Evolutionary conservation across 2,113 vertebrate genomes (phyloP), one percentile per base, ranked within the genome.

Genomic region (Melospiza georgiana): DNA sequence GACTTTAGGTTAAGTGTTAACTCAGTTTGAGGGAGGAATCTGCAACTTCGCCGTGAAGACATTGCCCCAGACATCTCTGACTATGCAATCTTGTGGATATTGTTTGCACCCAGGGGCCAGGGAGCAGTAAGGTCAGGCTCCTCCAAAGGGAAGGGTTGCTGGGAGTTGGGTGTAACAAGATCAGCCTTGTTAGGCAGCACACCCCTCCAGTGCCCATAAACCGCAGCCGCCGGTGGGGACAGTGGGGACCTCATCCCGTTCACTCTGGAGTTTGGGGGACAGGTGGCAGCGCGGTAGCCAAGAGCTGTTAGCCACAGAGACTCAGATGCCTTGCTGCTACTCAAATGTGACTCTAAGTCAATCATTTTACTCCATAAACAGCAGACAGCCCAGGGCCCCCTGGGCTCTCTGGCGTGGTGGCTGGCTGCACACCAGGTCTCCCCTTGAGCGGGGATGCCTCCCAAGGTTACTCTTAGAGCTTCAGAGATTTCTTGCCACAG

Each of bases 11-110:
- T 55, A 80, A 86, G 9, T 0, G 0, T 51, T 73, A 62, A 2
- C 12, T 74, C 24, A 28, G 15, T 6, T 16, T 80, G 12, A 30
- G 39, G 91, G 55, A 77, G 10, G 15, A 84, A 69, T n/a, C 28
- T 0, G 0, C 46, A 57, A 9, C 11, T 37, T 86, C 0, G 0
- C 11, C 13, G 9, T 18, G 27, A n/a, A 73, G 24, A 20, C 12
- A 3, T 67, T 73, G 37, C 11, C 46, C 21, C 13, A 61, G 2
- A 72, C 19, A 24, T 5, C 13, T 33, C 39, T 39, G 35, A 30
- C 23, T n/a, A 4, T 2, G 2, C 23, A 75, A 11, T 48, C 18
- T 30, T 27, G 7, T 8, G 52, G 28, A 4, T 41, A 35, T 75
- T 84, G 55, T 44, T 65, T 25, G 3, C 25, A 49, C 24, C 21